Evolutionary conservation across 2,888 invertebrate species (phyloP), one percentile per base, ranked within the genome.

Genomic region (Bugula neritina): DNA sequence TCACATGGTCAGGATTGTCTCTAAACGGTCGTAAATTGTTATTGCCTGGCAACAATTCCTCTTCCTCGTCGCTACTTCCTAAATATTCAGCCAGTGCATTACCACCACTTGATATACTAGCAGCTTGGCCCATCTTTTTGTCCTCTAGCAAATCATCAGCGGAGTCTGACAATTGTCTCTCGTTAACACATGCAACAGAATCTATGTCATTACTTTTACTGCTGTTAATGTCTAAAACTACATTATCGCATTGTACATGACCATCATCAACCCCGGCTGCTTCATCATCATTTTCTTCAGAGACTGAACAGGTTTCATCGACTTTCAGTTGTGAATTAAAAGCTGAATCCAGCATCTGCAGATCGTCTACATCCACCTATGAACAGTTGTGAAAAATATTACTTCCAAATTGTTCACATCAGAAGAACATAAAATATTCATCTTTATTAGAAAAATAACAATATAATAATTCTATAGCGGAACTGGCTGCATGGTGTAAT

Each of bases 41-140:
- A 25, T 75, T 74, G 82, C 84, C 77, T 29, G 74, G 75, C 80
- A 84, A 77, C 76, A 82, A 54, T 78, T 83, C 74, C 69, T 76
- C 76, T 75, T 79, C 69, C 57, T 83, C 78, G 72, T 79, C 78
- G n/a, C 77, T 31, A 27, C 78, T 73, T 79, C 78, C 27, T 13
- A 10, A 25, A 63, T 13, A 27, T 10, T 3, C 31, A 27, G 21
- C 63, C 2, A 5, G 13, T n/a, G 23, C 5, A 25, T 57, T 5
- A 21, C 21, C 13, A 21, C 52, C 52, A 52, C 52, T 52, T 52
- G 21, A 52, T 52, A 21, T 10, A 27, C 23, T 25, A 21, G 27
- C n/a, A 57, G 57, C 5, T 3, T 57, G 5, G 3, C 23, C 27
- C 23, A 23, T 27, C 23, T 57, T 3, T 57, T 21, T 3, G 57